These are phyloP conservation scores for Synergus japonicus DNA, from an alignment of 2,888 invertebrate species.

Conservation along the genomic window DNA sequence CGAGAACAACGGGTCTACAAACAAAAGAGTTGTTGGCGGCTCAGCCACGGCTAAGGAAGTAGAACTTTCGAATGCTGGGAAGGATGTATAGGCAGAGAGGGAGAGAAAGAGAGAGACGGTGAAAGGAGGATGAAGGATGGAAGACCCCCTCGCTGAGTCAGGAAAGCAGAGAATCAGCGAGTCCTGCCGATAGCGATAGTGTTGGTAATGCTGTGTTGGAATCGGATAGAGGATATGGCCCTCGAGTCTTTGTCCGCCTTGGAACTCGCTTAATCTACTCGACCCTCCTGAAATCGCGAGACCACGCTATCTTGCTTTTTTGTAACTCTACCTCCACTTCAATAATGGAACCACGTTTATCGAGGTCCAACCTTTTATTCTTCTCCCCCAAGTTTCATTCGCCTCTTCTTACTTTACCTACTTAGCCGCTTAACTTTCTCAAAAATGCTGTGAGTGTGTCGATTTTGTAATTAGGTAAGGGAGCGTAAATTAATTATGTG, in stretches of 20 bases:
- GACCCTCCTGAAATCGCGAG: conserved; percentile 35
- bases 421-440: not conserved
- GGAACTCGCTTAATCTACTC: conserved; percentile 56
- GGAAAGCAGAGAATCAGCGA: conserved; percentile 43
- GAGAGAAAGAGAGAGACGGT: conserved; percentile 47
- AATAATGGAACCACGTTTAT: conserved; percentile 38
- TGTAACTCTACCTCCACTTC: conserved; percentile 18
- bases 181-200: conserved; percentile 54
- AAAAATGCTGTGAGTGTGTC: not conserved
- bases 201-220: conserved; percentile 42
- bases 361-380: conserved; percentile 22
- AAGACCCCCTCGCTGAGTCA: conserved; percentile 55
- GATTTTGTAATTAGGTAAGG: conserved; percentile 5
- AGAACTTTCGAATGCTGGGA: conserved; percentile 44
- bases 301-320: conserved; percentile 20
- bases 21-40: conserved; percentile 67
- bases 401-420: not conserved
- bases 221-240: conserved; percentile 37
- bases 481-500: not conserved
- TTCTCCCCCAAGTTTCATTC: not conserved
- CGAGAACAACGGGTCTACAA: conserved; percentile 68
- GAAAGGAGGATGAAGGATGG: conserved; percentile 52
- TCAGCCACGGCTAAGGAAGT: conserved; percentile 50
- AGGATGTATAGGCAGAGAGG: conserved; percentile 42
- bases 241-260: conserved; percentile 60